Base-by-base conservation (phyloP, 2,888 invertebrate species). In the Bugula neritina region DNA sequence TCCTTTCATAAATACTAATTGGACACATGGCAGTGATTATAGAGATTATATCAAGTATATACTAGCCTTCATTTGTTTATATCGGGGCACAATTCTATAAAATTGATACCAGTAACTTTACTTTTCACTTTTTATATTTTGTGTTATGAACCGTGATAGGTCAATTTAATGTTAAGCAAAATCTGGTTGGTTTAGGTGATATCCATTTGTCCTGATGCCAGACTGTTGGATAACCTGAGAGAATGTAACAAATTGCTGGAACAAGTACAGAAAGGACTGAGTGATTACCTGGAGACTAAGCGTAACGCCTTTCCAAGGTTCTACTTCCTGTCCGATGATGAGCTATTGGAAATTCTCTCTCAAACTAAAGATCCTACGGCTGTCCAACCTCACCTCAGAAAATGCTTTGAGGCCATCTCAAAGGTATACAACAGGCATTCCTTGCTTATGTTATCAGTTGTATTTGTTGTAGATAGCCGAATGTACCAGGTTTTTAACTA, bases 371-470 rank as follows among this genome's bases (percentile, higher is more conserved):
- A 85, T 77, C 85, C 85, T 0, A 83, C 82, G n/a, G 84, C 84
- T 73, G 85, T 85, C 54, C 85, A 85, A 75, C 84, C 85, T 13
- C 91, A 92, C 84, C 85, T 92, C n/a, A 87, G 90, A 75, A 92
- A 92, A 83, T 92, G 92, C 83, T 92, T 92, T 83, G 92, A 92
- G 82, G 90, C 90, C 78, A 90, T 92, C 77, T 89, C 89, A 10
- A 80, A 75, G 75, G 87, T 91, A 72, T 87, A 23, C 21, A 21
- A 52, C 52, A n/a, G n/a, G n/a, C n/a, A n/a, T n/a, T n/a, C n/a
- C n/a, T n/a, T n/a, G n/a, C n/a, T n/a, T n/a, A n/a, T n/a, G n/a
- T n/a, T n/a, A n/a, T n/a, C n/a, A n/a, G n/a, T n/a, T n/a, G n/a
- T n/a, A n/a, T n/a, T n/a, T n/a, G n/a, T n/a, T n/a, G n/a, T n/a